Percentiles rank a stretch among this genome's conserved stretches.
phyloP scores from a whole-genome alignment of 2,113 vertebrate species.

The Saimiri boliviensis region DNA sequence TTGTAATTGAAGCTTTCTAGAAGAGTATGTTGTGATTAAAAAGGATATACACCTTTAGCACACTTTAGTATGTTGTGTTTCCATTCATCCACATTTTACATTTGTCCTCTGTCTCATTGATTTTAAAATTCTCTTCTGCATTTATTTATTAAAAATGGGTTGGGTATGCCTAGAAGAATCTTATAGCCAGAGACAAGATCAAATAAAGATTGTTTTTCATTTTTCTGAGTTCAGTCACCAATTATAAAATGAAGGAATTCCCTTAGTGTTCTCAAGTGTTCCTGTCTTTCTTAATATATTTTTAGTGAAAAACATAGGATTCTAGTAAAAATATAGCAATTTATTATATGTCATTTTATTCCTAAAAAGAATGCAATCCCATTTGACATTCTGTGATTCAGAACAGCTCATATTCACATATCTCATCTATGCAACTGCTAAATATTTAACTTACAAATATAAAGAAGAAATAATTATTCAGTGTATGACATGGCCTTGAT shows the following conservation, averaged over 20 bases:
- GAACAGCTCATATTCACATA: neutral
- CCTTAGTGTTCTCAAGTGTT: neutral
- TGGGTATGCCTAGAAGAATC: neutral
- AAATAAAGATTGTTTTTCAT: neutral
- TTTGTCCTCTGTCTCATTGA: neutral
- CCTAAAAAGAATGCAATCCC: neutral
- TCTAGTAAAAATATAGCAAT: neutral
- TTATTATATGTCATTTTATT: neutral
- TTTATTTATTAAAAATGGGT: neutral
- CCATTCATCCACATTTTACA: neutral
- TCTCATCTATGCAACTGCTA: neutral
- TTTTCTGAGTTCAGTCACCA: neutral
- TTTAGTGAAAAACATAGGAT: neutral
- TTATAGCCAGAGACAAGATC: neutral
- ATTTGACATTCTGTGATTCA: neutral
- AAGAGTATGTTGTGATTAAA: neutral
- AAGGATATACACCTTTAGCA: neutral
- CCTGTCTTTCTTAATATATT: neutral
- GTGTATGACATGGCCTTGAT: neutral
- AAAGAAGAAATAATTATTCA: neutral
- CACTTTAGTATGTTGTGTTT: neutral
- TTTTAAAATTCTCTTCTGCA: neutral
- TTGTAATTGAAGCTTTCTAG: constrained; percentile 3
- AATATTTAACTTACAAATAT: neutral
- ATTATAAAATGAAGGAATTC: neutral